Percentiles rank a stretch among this genome's conserved stretches.
Conservation (phyloP, 2,797 vertebrate species). For the Macroramphosus scolopax region DNA sequence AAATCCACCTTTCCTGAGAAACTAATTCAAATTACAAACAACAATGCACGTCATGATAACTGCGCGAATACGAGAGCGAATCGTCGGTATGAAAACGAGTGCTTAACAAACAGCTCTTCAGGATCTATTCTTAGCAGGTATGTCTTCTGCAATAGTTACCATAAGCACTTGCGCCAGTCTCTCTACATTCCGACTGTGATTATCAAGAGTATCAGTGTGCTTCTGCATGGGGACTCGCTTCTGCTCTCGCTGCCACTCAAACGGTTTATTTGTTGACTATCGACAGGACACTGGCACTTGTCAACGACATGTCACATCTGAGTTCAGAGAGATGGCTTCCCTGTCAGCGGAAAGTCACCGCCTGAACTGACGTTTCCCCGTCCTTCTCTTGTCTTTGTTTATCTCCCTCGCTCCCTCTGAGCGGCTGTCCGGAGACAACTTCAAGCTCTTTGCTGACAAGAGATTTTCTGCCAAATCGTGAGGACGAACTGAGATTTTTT, state of each 20-base stretch:
- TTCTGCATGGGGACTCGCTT: conserved; percentile 30
- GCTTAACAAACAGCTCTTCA: conserved; percentile 37
- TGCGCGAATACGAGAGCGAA: conserved; percentile 10
- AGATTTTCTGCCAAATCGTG: conserved; percentile 36
- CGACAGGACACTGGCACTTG: conserved; percentile 63
- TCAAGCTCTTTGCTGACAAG: conserved; percentile 54
- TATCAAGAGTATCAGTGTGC: conserved; percentile 67
- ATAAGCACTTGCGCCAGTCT: conserved; percentile 53
- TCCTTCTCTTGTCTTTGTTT: conserved; percentile 4
- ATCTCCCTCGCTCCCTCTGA: conserved; percentile 15
- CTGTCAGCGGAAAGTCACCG: conserved; percentile 67
- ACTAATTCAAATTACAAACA: neutral
- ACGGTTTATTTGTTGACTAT: conserved; percentile 74
- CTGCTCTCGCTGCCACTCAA: conserved; percentile 61
- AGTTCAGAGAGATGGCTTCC: conserved; percentile 29
- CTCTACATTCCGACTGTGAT: conserved; percentile 58
- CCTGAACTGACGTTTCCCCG: conserved; percentile 37
- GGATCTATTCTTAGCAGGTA: conserved; percentile 63
- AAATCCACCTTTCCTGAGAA: too few relatives aligned
- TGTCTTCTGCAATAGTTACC: conserved; percentile 58
- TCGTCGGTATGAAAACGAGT: conserved; percentile 29
- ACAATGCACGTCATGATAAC: neutral
- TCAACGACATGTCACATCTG: conserved; percentile 63
- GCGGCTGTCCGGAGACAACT: conserved; percentile 33
- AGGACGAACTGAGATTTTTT: conserved; percentile 6